Evolutionary conservation across 2,113 vertebrate species (phyloP).

Genomic region (Daubentonia madagascariensis): DNA sequence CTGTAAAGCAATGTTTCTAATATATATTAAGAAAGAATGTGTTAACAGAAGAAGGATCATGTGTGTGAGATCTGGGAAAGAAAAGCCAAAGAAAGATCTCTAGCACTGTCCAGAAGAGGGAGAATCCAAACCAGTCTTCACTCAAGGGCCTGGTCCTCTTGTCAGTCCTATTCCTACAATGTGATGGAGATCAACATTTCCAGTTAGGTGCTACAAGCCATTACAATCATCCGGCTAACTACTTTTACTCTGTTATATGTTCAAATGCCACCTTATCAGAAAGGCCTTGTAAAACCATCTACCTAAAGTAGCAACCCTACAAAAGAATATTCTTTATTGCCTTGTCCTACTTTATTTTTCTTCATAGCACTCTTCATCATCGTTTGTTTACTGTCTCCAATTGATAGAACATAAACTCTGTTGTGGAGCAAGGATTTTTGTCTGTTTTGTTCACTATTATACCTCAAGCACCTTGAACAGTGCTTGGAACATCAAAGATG

Average conservation of each 20-base stretch:
- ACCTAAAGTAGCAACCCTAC: background rate
- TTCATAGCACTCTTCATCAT: background rate
- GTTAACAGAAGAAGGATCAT: background rate
- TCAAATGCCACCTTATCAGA: background rate
- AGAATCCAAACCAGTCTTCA: background rate
- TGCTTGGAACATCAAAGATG: background rate
- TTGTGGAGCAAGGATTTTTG: background rate
- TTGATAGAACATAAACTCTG: background rate
- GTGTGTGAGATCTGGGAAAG: background rate
- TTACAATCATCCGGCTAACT: background rate
- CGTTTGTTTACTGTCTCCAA: background rate
- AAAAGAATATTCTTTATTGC: background rate
- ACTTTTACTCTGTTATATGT: background rate
- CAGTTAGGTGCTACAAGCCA: background rate
- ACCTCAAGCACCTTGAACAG: background rate
- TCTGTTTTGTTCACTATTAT: background rate
- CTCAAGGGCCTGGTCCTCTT: background rate
- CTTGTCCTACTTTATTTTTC: background rate
- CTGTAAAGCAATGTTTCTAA: background rate
- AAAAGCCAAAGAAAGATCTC: background rate
- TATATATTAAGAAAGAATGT: background rate
- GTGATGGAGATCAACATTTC: background rate
- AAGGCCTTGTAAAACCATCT: background rate
- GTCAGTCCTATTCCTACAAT: background rate
- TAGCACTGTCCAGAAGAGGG: background rate